phyloP scores from a whole-genome alignment of 2,113 vertebrate species.

The Fukomys damarensis region DNA sequence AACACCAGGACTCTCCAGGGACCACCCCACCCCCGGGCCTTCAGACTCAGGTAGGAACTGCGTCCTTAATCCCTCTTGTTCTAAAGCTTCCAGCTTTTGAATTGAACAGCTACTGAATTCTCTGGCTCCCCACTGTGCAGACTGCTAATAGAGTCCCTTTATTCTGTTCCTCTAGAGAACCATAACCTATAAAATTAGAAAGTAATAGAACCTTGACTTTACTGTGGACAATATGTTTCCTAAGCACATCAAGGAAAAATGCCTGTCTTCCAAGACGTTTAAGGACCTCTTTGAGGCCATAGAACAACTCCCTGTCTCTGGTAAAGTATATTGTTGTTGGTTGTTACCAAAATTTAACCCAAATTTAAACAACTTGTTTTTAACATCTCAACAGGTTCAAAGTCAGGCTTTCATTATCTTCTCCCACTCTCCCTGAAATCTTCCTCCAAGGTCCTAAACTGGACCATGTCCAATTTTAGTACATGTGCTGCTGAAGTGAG shows the following conservation, averaged over 20 bases:
- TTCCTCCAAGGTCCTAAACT: background rate
- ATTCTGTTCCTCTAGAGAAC: background rate
- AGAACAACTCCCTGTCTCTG: background rate
- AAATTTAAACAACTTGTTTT: background rate
- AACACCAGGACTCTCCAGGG: background rate
- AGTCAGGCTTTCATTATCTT: background rate
- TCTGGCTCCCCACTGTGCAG: background rate
- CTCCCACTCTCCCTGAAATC: too few species aligned
- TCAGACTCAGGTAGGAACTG: background rate
- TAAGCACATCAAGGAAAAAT: background rate
- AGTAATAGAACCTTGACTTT: background rate
- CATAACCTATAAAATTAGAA: background rate
- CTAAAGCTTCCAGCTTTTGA: background rate
- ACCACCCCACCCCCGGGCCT: background rate
- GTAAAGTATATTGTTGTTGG: accelerated
- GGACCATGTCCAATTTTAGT: too few species aligned
- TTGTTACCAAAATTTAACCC: background rate
- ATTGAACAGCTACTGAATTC: background rate
- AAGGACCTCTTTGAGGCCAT: background rate
- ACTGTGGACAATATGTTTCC: too few species aligned
- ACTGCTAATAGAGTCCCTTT: background rate
- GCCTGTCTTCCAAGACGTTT: background rate
- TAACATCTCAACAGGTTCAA: background rate
- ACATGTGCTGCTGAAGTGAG: too few species aligned
- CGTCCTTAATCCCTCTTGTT: background rate